Evolutionary conservation across 2,888 invertebrate genomes (phyloP).

Genomic region (Parnassius glacialis): DNA sequence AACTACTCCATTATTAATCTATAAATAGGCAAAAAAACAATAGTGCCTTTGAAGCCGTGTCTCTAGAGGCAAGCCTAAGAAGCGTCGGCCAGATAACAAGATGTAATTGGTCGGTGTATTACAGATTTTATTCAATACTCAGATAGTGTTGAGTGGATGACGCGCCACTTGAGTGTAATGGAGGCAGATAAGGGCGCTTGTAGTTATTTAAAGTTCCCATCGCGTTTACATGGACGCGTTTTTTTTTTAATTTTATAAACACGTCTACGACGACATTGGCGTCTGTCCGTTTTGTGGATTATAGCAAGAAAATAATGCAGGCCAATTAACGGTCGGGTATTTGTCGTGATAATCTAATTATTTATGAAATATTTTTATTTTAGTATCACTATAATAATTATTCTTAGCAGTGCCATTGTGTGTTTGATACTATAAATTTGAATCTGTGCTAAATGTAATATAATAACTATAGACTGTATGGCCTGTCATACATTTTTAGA

Average conservation of each 20-base stretch:
- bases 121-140: slow-evolving; percentile 44
- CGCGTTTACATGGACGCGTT: slow-evolving; percentile 30
- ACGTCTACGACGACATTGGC: slow-evolving; percentile 12
- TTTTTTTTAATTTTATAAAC: slow-evolving; percentile 26
- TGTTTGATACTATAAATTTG: too few species aligned
- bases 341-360: too few species aligned
- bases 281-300: slow-evolving; percentile 14
- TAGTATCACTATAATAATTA: too few species aligned
- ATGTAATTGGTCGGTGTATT: slow-evolving; percentile 45
- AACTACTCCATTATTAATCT: slow-evolving; percentile 15
- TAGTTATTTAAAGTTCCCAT: slow-evolving; percentile 41
- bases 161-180: slow-evolving; percentile 41
- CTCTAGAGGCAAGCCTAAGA: slow-evolving; percentile 27
- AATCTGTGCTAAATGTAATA: too few species aligned
- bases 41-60: slow-evolving; percentile 18
- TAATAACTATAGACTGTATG: too few species aligned
- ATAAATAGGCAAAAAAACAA: slow-evolving; percentile 22
- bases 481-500: too few species aligned
- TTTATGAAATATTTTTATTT: too few species aligned
- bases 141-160: slow-evolving; percentile 39
- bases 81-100: slow-evolving; percentile 39
- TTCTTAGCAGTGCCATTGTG: too few species aligned
- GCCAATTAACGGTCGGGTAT: too few species aligned
- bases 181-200: slow-evolving; percentile 38
- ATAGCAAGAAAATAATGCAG: not conserved